Base-by-base conservation (phyloP, 2,113 vertebrate genomes). In the Emydocephalus ijimae region DNA sequence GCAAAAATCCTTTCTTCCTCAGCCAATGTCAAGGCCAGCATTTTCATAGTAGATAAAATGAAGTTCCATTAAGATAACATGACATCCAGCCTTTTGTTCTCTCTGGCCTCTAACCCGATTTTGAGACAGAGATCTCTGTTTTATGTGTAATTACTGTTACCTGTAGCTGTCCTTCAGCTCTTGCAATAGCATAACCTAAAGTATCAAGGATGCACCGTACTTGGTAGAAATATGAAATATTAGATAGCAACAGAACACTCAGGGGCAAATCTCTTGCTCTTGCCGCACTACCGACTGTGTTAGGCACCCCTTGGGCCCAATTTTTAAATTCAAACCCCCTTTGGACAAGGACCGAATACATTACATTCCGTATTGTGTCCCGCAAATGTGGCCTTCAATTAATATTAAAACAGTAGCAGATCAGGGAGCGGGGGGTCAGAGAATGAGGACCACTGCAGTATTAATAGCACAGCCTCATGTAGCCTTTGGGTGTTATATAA, bases 141-240 rank as follows among this genome's bases (percentile, higher is more conserved):
- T 90, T 87, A 90, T 90, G 81, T 93, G 89, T 87, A 93, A 90
- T 87, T 93, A 89, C 92, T 90, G 81, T 90, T 93, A 93, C 92
- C 92, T 90, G 89, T 50, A 90, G 64, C 92, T 90, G 81, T 89
- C 89, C 92, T 87, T 93, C 89, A 93, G 89, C 89, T 87, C 56
- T 87, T 69, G 6, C 74, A 61, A 52, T 26, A 86, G 74, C 74
- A 61, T 56, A 43, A 89, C 74, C 89, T 64, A 89, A 88, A 89
- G 48, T 61, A 81, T 50, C 18, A 90, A 64, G 89, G 55, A 61
- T 64, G 81, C 15, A 52, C 56, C n/a, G n/a, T 52, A 64, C 90
- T 90, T 87, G 90, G 89, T 45, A 90, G 48, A 29, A 87, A 90
- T 57, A 87, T 23, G 55, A 34, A 87, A 93, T 74, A 93, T 90